These are phyloP conservation scores for Diplolepis rosae DNA, from an alignment of 2,888 invertebrate species.

Conservation along the genomic window DNA sequence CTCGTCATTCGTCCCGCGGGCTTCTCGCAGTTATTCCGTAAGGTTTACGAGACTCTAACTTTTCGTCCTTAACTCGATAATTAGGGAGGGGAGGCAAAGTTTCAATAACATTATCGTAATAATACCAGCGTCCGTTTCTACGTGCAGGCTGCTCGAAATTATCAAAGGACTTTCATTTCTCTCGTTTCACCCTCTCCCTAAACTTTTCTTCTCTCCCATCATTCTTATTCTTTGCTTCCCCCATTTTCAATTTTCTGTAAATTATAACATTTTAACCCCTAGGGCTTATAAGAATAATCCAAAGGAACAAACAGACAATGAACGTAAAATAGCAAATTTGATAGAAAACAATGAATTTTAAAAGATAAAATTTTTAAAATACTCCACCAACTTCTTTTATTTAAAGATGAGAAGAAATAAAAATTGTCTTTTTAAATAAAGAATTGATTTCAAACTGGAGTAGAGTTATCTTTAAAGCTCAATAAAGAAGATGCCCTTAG, in stretches of 20 bases:
- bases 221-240: conserved; percentile 29
- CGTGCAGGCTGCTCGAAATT: conserved; percentile 55
- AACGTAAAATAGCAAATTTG: too few relatives aligned
- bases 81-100: conserved; percentile 59
- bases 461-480: background rate
- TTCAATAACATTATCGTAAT: conserved; percentile 66
- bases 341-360: too few relatives aligned
- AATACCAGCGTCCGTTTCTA: conserved; percentile 55
- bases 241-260: conserved; percentile 28
- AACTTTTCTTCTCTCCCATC: conserved; percentile 12
- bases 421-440: background rate
- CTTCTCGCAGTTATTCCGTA: conserved; percentile 57
- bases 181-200: conserved; percentile 1
- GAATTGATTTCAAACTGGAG: background rate
- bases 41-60: conserved; percentile 63
- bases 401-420: too few relatives aligned
- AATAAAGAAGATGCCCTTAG: background rate
- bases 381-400: too few relatives aligned
- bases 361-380: background rate
- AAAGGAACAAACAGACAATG: background rate
- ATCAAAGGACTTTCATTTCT: conserved; percentile 55
- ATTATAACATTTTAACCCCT: conserved; percentile 21
- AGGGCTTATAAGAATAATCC: conserved; percentile 33
- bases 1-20: conserved; percentile 61
- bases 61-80: conserved; percentile 64